These are phyloP conservation scores for Globodera rostochiensis DNA, from an alignment of 1,140 invertebrate species.

Conservation along the genomic window DNA sequence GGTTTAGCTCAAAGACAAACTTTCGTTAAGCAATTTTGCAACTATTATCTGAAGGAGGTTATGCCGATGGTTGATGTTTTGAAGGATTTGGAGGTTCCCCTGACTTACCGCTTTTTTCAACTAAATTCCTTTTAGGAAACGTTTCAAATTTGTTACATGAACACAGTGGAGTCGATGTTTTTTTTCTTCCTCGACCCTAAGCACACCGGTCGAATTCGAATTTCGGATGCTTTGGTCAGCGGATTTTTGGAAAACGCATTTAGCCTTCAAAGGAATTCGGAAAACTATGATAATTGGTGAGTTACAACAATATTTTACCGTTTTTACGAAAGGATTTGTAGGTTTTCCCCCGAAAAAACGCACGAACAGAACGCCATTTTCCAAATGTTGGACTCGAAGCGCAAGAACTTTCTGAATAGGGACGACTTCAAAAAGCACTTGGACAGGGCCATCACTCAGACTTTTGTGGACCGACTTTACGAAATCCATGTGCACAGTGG, in stretches of 20 bases:
- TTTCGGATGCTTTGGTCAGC: conserved; percentile 38
- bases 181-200: conserved; percentile 45
- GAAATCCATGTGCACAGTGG: conserved; percentile 38
- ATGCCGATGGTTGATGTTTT: conserved; percentile 21
- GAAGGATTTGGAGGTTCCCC: conserved; percentile 29
- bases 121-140: conserved; percentile 28
- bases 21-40: conserved; percentile 31
- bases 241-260: conserved; percentile 41
- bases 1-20: neutral
- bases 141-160: conserved; percentile 26
- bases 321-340: conserved; percentile 4
- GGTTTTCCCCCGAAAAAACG: conserved; percentile 44
- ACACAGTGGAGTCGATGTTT: conserved; percentile 40
- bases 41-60: conserved; percentile 24
- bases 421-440: conserved; percentile 25
- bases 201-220: conserved; percentile 32
- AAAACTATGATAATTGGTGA: conserved; percentile 39
- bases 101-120: neutral
- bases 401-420: conserved; percentile 17
- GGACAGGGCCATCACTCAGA: conserved; percentile 31
- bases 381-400: conserved; percentile 32
- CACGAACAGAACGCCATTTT: conserved; percentile 38
- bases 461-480: conserved; percentile 38
- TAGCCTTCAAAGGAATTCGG: conserved; percentile 27
- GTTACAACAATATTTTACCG: conserved; percentile 22